Evolutionary conservation across 2,888 invertebrate genomes (phyloP), one percentile per base, ranked within the genome.

Genomic region (Lasioglossum calceatum): DNA sequence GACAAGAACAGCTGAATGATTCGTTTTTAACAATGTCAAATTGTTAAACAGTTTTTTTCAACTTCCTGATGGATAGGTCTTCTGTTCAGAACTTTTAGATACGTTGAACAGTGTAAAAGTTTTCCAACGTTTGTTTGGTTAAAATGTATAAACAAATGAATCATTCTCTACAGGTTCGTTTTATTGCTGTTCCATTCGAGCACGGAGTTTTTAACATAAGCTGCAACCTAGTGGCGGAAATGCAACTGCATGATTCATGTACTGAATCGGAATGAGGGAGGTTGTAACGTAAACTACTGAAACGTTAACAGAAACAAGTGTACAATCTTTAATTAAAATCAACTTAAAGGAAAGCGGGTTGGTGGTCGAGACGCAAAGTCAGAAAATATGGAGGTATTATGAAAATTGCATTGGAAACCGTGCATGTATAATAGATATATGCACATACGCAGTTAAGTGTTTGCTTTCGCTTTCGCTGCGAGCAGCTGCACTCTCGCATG

Each of bases 351-450:
- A 36, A 36, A 19, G 10, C 23, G 10, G 23, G 4, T 70, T 10
- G 36, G n/a, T 12, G n/a, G 10, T 23, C 23, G 23, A n/a, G n/a
- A 5, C n/a, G 72, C 1, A 8, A 7, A 16, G 16, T 27, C n/a
- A 27, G 16, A 27, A 27, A 72, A 79, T 74, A 88, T 70, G 54
- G 47, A n/a, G 67, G 50, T 74, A 86, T 85, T 85, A 47, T 77
- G 79, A 82, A 85, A 84, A 72, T 74, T 76, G 36, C 47, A 85
- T 77, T 70, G 54, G 85, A 78, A 70, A 36, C 10, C 36, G 75
- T 67, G 64, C 71, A 67, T 77, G 71, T 54, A 19, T 32, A 64
- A 64, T 64, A 58, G 54, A 54, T 58, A 0, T 75, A 27, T 75
- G n/a, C 36, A 36, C 23, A n/a, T 36, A 36, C 27, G 58, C 54